A percentile compares a stretch with the other conserved stretches of the same genome.
These are phyloP conservation scores for Catalaphyllia jardinei DNA, from an alignment of 64 coral and sea anemone genomes.

Conservation along the genomic window DNA sequence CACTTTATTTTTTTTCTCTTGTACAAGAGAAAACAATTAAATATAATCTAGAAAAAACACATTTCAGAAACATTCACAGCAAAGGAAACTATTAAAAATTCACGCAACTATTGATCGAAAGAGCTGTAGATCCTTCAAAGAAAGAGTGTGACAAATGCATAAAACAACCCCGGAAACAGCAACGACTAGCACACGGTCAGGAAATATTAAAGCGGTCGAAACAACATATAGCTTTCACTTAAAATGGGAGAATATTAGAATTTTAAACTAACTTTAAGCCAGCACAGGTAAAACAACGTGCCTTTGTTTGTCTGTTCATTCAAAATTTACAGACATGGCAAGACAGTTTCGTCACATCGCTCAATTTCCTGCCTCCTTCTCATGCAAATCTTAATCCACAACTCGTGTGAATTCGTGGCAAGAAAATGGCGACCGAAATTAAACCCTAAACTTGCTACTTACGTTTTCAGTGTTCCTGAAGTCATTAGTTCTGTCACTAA, in stretches of 20 bases:
- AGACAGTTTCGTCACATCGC: slow-evolving; percentile 55
- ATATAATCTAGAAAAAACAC: not conserved
- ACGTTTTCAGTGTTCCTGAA: slow-evolving; percentile 99
- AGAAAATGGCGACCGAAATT: not conserved
- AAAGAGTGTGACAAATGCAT: not conserved
- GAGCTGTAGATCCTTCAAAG: not conserved
- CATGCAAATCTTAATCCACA: not conserved
- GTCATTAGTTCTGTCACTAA: slow-evolving; percentile 98
- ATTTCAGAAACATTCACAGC: slow-evolving; percentile 15
- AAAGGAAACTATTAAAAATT: slow-evolving; percentile 35
- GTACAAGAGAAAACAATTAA: not conserved
- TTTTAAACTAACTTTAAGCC: slow-evolving; percentile 7
- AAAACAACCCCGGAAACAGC: slow-evolving; percentile 2
- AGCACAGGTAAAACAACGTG: slow-evolving; percentile 20
- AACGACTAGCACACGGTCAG: not conserved
- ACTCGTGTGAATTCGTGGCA: slow-evolving; percentile 38
- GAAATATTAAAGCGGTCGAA: not conserved
- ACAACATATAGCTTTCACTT: not conserved
- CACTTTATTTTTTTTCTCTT: not conserved
- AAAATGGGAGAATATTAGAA: not conserved
- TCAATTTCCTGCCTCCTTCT: slow-evolving; percentile 13
- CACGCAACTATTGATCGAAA: not conserved
- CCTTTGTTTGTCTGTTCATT: slow-evolving; percentile 54
- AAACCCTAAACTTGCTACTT: slow-evolving; percentile 42
- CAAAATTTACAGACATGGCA: slow-evolving; percentile 52